A percentile compares a stretch with the other conserved stretches of the same genome.
These are phyloP conservation scores for Drosophila lacteicornis DNA, from an alignment of 1,140 invertebrate genomes.

Conservation along the genomic window DNA sequence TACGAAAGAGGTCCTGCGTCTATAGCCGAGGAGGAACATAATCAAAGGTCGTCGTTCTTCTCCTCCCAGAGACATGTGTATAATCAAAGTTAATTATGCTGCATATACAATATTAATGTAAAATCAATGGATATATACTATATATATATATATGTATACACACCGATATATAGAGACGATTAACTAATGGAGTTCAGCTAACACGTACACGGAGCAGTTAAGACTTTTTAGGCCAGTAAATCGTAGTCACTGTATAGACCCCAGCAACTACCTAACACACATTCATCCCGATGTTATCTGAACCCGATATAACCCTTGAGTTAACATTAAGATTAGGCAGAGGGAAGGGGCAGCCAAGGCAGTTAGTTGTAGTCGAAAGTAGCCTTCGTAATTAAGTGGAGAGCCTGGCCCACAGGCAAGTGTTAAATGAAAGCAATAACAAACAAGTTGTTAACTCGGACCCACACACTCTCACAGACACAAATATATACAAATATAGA, in stretches of 20 bases:
- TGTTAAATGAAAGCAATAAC: constrained; percentile 73
- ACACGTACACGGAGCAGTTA: constrained; percentile 27
- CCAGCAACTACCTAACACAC: constrained; percentile 20
- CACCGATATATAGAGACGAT: constrained; percentile 21
- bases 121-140: constrained; percentile 38
- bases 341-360: constrained; percentile 8
- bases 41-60: constrained; percentile 47
- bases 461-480: constrained; percentile 27
- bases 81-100: constrained; percentile 80
- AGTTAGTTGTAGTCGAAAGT: constrained; percentile 53
- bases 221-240: constrained; percentile 69
- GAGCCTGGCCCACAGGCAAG: constrained; percentile 53
- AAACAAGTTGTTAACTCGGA: constrained; percentile 53
- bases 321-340: constrained; percentile 71
- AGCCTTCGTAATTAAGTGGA: constrained; percentile 67
- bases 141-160: constrained; percentile 25
- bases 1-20: constrained; percentile 28
- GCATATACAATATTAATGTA: constrained; percentile 73
- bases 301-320: constrained; percentile 48
- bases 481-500: constrained; percentile 12
- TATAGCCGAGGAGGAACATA: constrained; percentile 39
- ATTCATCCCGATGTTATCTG: constrained; percentile 30
- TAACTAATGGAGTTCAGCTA: constrained; percentile 20
- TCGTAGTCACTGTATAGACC: constrained; percentile 52
- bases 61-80: constrained; percentile 53